Percentiles rank a stretch among this genome's conserved stretches.
Evolutionary conservation across 2,113 vertebrate species (phyloP).

Genomic region (Arizona elegans): DNA sequence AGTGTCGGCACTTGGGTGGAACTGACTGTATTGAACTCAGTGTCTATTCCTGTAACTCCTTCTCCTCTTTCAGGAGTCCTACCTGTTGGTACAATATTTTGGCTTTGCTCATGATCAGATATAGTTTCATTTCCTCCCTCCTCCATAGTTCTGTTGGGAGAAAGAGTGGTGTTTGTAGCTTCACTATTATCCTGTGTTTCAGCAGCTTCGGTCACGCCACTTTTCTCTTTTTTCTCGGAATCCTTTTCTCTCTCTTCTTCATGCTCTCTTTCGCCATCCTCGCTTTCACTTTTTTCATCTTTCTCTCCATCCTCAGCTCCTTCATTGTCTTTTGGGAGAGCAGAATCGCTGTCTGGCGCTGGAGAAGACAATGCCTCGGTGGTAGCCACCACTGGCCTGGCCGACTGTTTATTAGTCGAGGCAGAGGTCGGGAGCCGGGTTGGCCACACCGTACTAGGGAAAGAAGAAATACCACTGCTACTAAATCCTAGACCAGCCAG

Average conservation of each 20-base stretch:
- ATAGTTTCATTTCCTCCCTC: slow-evolving; percentile 71
- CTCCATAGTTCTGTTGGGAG: slow-evolving; percentile 66
- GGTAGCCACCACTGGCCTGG: slow-evolving; percentile 66
- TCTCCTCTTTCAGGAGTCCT: slow-evolving; percentile 36
- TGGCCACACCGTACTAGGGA: slow-evolving; percentile 93
- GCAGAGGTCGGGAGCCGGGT: slow-evolving; percentile 69
- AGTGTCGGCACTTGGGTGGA: slow-evolving; percentile 77
- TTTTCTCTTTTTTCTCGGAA: slow-evolving; percentile 75
- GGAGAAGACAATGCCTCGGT: slow-evolving; percentile 68
- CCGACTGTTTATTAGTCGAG: slow-evolving; percentile 66
- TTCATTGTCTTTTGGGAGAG: slow-evolving; percentile 61
- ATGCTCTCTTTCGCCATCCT: slow-evolving; percentile 77
- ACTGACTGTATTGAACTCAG: slow-evolving; percentile 50
- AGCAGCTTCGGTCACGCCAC: neutral
- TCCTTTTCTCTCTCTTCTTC: slow-evolving; percentile 81
- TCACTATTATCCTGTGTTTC: slow-evolving; percentile 39
- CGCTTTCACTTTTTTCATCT: slow-evolving; percentile 75
- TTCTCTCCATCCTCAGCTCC: slow-evolving; percentile 75
- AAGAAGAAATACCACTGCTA: slow-evolving; percentile 88
- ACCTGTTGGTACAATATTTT: slow-evolving; percentile 49
- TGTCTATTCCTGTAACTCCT: slow-evolving; percentile 32
- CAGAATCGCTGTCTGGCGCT: slow-evolving; percentile 69
- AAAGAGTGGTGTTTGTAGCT: slow-evolving; percentile 21
- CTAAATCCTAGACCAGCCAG: slow-evolving; percentile 92
- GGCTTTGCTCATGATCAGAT: slow-evolving; percentile 52